A percentile compares a stretch with the other conserved stretches of the same genome.
Conservation (phyloP, 1,140 invertebrate genomes). For the Dolichoris vasculosae region DNA sequence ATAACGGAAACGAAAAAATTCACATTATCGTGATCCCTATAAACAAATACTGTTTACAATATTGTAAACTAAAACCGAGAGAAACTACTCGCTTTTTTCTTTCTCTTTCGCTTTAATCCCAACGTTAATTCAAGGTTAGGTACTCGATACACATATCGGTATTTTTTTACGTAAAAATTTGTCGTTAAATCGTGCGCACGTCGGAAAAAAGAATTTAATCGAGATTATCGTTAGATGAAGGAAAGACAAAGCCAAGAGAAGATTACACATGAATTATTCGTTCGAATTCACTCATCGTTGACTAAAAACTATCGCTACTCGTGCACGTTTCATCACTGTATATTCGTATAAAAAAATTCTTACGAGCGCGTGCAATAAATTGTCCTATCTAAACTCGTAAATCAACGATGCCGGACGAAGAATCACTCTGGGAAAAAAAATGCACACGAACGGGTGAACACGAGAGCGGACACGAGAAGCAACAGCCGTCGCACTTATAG, state of each 20-base stretch:
- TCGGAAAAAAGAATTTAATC: too few species aligned
- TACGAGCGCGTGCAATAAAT: not conserved
- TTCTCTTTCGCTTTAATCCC: not conserved
- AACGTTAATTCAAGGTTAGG: not conserved
- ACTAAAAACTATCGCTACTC: not conserved
- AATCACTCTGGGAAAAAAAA: slow-evolving; percentile 11
- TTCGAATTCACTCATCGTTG: not conserved
- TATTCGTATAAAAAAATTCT: not conserved
- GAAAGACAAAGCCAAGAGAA: not conserved
- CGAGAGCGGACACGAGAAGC: slow-evolving; percentile 39
- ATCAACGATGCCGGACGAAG: not conserved
- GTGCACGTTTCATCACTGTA: not conserved
- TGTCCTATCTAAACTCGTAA: not conserved
- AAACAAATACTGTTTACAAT: not conserved
- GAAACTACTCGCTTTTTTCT: not conserved
- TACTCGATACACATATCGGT: too few species aligned
- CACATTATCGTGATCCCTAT: not conserved
- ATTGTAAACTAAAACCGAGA: not conserved
- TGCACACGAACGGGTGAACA: not conserved
- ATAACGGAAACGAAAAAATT: not conserved
- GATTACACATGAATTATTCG: not conserved
- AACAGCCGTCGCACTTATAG: slow-evolving; percentile 40
- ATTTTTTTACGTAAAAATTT: too few species aligned
- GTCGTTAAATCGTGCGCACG: too few species aligned
- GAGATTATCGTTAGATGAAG: not conserved